phyloP scores from a whole-genome alignment of 2,113 vertebrate genomes.

The Platysteira castanea region DNA sequence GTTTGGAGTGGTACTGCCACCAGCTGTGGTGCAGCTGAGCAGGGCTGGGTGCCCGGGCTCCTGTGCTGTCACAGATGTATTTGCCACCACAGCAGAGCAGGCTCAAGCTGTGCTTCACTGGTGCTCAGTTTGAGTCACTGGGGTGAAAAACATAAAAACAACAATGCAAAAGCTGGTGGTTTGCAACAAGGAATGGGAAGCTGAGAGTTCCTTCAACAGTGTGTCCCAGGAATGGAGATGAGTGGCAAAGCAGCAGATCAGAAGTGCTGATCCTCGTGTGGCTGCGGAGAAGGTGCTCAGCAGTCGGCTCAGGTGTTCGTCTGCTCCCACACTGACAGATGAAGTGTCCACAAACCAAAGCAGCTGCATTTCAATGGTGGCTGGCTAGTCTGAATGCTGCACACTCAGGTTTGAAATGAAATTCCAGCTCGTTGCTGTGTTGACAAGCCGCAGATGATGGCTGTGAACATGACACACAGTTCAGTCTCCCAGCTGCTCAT shows the following conservation, averaged over 20 bases:
- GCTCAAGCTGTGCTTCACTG: background rate
- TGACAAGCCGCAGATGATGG: background rate
- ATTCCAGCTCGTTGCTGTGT: background rate
- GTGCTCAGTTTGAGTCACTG: background rate
- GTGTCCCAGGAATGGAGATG: background rate
- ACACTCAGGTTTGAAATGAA: background rate
- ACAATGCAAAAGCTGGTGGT: background rate
- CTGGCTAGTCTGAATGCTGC: background rate
- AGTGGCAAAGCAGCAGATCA: background rate
- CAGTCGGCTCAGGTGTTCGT: conserved; percentile 8
- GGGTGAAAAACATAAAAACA: background rate
- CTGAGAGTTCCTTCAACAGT: background rate
- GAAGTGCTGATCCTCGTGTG: background rate
- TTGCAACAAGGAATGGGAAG: background rate
- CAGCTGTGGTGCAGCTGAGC: background rate
- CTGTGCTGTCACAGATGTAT: accelerated
- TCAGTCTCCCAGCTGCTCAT: background rate
- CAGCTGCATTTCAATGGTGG: background rate
- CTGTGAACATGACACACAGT: background rate
- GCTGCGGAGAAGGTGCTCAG: conserved; percentile 4
- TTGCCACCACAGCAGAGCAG: accelerated
- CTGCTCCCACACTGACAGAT: background rate
- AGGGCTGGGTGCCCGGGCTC: accelerated
- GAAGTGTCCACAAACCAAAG: conserved; percentile 1
- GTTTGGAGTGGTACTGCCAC: background rate